A percentile compares a stretch with the other conserved stretches of the same genome.
phyloP scores from a whole-genome alignment of 2,797 vertebrate species.

The Onychomys leucogaster region DNA sequence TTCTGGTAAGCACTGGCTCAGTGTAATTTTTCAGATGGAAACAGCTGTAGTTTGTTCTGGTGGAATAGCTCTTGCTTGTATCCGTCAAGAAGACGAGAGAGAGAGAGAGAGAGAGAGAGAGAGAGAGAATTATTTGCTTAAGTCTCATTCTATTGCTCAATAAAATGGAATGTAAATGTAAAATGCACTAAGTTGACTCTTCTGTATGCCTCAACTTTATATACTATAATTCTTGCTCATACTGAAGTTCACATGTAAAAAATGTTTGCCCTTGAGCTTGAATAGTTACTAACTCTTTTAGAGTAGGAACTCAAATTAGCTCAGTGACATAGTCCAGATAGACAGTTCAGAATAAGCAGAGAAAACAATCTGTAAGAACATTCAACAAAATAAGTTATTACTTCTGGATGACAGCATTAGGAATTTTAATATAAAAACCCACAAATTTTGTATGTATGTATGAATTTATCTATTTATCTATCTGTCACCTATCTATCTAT shows the following conservation, averaged over 20 bases:
- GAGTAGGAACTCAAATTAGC: neutral
- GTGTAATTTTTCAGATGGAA: neutral
- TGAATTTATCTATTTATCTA: neutral
- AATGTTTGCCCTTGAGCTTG: conserved; percentile 1
- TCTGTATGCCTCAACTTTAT: neutral
- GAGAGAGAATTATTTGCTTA: neutral
- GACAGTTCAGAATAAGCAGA: neutral
- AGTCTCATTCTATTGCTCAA: neutral
- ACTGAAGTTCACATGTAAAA: neutral
- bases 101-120: neutral
- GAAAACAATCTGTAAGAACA: neutral
- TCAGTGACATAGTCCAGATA: neutral
- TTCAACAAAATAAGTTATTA: neutral
- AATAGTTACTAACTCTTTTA: neutral
- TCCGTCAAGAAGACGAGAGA: neutral
- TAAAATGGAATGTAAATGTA: neutral
- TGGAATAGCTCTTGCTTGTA: neutral
- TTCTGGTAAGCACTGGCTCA: neutral
- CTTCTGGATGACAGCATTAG: neutral
- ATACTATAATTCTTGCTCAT: neutral
- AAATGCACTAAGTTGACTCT: neutral
- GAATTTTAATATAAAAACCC: neutral
- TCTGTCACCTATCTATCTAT: neutral
- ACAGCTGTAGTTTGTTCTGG: neutral
- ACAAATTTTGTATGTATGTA: neutral